phyloP scores from a whole-genome alignment of 2,797 vertebrate species.

The Brachyrhaphis roseni region DNA sequence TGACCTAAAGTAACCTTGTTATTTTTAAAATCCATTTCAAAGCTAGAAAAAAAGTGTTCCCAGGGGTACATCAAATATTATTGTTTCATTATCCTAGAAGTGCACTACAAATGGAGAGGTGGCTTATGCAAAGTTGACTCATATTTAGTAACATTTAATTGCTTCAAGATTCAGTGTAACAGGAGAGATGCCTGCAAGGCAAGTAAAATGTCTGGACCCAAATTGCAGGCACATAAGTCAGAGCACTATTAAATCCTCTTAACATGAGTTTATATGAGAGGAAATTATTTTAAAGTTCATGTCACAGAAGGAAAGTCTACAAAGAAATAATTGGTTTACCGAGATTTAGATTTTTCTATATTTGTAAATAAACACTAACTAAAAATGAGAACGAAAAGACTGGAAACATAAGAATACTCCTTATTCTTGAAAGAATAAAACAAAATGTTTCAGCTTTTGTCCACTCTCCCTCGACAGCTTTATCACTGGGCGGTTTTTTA shows the following conservation, averaged over 20 bases:
- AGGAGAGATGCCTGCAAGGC: conserved; percentile 18
- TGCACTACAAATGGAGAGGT: not conserved
- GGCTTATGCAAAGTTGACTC: conserved; percentile 3
- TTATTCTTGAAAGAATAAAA: not conserved
- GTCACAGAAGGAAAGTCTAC: not conserved
- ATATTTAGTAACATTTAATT: conserved; percentile 24
- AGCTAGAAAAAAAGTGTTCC: not conserved
- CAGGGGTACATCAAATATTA: conserved; percentile 10
- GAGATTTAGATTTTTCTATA: not conserved
- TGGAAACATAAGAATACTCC: not conserved
- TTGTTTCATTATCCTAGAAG: conserved; percentile 10
- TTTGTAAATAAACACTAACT: not conserved
- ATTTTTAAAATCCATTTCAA: conserved; percentile 2
- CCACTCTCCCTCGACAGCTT: not conserved
- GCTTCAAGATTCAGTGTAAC: conserved; percentile 21
- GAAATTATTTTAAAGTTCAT: not conserved
- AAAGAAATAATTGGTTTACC: not conserved
- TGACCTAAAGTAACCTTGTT: not conserved
- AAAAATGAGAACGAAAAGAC: not conserved
- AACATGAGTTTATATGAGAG: not conserved
- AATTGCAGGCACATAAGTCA: conserved; percentile 5
- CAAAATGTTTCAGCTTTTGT: not conserved
- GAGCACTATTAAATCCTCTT: not conserved
- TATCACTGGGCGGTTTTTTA: not conserved
- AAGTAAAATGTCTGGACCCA: not conserved